phyloP scores from a whole-genome alignment of 2,888 invertebrate genomes.

The Calliopum simillimum region DNA sequence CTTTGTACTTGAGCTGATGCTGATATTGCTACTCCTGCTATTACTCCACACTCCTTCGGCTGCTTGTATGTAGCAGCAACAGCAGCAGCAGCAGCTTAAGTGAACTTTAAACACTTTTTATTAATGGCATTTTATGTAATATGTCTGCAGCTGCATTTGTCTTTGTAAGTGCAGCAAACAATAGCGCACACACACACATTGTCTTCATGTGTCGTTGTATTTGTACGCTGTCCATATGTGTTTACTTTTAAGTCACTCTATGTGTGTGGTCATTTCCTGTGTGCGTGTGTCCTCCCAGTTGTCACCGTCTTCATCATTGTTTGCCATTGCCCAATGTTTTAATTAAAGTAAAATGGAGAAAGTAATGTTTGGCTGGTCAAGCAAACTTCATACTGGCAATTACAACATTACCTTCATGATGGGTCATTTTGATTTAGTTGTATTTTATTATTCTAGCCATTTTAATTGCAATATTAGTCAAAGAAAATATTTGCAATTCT shows the following conservation, averaged over 20 bases:
- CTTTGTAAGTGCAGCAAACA: background rate
- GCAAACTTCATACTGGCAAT: background rate
- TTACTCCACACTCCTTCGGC: slow-evolving; percentile 9
- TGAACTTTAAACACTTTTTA: slow-evolving; percentile 49
- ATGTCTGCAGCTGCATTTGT: slow-evolving; percentile 32
- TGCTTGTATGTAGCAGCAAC: background rate
- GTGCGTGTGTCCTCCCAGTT: background rate
- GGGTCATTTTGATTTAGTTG: no score
- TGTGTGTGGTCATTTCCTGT: no score
- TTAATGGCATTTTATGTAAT: slow-evolving; percentile 46
- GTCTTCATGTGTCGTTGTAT: slow-evolving; percentile 7
- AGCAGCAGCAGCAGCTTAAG: slow-evolving; percentile 35
- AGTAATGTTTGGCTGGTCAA: background rate
- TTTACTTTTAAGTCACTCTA: no score
- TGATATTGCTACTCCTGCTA: background rate
- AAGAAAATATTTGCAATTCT: no score
- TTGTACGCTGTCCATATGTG: slow-evolving; percentile 16
- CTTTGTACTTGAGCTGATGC: background rate
- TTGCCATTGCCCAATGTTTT: background rate
- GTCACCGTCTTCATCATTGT: background rate
- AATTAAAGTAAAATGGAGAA: background rate
- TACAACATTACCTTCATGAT: background rate
- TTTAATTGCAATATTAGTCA: no score
- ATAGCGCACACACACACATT: background rate
- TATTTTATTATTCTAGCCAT: no score